Evolutionary conservation across 2,113 vertebrate species (phyloP), one percentile per base, ranked within the genome.

Genomic region (Cettia cetti): DNA sequence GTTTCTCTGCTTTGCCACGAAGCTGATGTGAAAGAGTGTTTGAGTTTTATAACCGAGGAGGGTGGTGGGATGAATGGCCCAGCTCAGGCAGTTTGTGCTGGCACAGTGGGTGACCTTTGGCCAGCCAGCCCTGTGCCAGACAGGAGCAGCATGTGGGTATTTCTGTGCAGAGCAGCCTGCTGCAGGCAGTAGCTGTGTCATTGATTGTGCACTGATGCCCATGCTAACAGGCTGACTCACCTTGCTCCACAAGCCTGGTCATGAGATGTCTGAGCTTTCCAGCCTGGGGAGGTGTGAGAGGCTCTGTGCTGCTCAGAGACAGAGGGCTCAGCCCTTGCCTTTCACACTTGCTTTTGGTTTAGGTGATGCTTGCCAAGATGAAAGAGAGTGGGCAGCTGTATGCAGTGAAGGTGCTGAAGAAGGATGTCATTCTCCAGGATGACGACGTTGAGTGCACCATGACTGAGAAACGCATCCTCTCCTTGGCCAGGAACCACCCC

Each of bases 391-490:
- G 98, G 47, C 98, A 96, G 9, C 98, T 99, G 20, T 99, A 99
- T 11, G 99, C 99, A 0, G 98, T 99, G 92, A 99, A 99, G 96
- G 98, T 99, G 92, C 95, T 99, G 90, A 99, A 99, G 97, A 99
- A 99, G 96, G 99, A 99, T 23, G 99, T 99, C 65, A 99, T 99
- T 90, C 97, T 99, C 71, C 99, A 99, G 94, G 99, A 99, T 6
- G 99, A 99, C 0, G 99, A 99, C 3, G 99, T 99, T 35, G 99
- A 99, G 40, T 99, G 99, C 83, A 99, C 99, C 22, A 99, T 99
- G 99, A 99, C 99, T 0, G 99, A 99, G 95, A 99, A 99, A 72
- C 98, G 99, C 86, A 99, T 99, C 90, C 98, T 99, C 69, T 98
- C 99, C 1, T 92, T 99, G 66, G 99, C 99, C 16, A 94, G 98